phyloP scores from a whole-genome alignment of 1,140 invertebrate genomes.

The Neodiprion pinetum region DNA sequence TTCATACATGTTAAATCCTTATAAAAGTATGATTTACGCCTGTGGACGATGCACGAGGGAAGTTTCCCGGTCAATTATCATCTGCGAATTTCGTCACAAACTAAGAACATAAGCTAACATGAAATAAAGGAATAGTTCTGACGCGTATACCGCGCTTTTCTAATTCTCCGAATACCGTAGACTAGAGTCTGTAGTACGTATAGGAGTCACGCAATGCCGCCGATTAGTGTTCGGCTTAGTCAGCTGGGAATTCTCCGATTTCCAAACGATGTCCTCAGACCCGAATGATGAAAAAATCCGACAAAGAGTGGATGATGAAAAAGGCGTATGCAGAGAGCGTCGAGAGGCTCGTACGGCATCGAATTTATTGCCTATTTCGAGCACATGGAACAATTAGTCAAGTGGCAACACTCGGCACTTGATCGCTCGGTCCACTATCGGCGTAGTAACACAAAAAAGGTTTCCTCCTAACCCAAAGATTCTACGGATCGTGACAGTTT shows the following conservation, averaged over 20 bases:
- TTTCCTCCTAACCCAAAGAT: neutral
- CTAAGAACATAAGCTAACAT: no score
- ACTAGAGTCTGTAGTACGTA: neutral
- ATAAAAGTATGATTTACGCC: no score
- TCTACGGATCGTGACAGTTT: no score
- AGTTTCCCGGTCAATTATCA: no score
- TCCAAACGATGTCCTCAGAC: neutral
- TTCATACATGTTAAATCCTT: no score
- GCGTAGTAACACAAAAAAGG: neutral
- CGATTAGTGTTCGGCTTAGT: no score
- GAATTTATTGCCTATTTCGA: slow-evolving; percentile 1
- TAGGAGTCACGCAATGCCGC: neutral
- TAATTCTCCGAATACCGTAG: neutral
- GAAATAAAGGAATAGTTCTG: no score
- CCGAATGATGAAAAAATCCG: neutral
- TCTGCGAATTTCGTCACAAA: no score
- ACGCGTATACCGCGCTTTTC: neutral
- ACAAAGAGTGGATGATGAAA: neutral
- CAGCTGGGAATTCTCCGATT: neutral
- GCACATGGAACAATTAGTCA: neutral
- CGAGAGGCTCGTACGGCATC: neutral
- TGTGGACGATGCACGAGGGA: no score
- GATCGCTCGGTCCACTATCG: neutral
- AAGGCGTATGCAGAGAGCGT: neutral
- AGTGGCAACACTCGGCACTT: neutral